Base-by-base conservation (phyloP, 2,888 invertebrate genomes). In the Sylvicola cinctus region DNA sequence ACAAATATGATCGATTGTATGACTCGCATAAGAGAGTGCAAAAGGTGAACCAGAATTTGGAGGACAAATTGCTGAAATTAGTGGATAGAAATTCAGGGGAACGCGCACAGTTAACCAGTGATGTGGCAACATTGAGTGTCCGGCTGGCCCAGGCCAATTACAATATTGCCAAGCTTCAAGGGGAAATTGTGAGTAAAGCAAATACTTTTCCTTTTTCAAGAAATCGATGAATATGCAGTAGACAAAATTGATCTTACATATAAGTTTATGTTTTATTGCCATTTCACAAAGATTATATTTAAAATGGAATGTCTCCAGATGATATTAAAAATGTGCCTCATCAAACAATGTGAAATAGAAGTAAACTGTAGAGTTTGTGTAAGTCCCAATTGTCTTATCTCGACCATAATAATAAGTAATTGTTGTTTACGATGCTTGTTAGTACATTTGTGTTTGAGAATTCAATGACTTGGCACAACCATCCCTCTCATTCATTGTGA, bases 11-110 rank as follows among this genome's bases (percentile, higher is more conserved):
- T 54, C 73, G 91, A 48, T 66, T 93, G 44, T 76, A 83, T 59
- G 91, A 93, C 51, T 87, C 88, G 36, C 88, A 93, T 51, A 84
- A 85, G 53, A 72, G 87, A 49, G 76, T 93, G 38, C 91, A 91
- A 58, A 85, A 83, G 59, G 75, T 93, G 29, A 93, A 93, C 60
- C 90, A 91, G 63, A 81, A 78, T 45, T 65, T 93, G 45, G 93
- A 93, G 62, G 93, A 93, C 54, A 93, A 91, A 55, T 61, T 93
- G 40, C 61, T 93, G 39, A 83, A 80, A 58, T 70, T 91, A 56
- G 91, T 91, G 5, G 88, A 90, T 59, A 76, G 81, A 49, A 85
- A 81, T 64, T 83, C 90, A 54, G 76, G 78, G 35, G 91, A 91
- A 53, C 85, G 90, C 54, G 74, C 71, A 45, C 73, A 77, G 45